A percentile compares a stretch with the other conserved stretches of the same genome.
Evolutionary conservation across 2,888 invertebrate species (phyloP).

Genomic region (Hoplodrina ambigua): DNA sequence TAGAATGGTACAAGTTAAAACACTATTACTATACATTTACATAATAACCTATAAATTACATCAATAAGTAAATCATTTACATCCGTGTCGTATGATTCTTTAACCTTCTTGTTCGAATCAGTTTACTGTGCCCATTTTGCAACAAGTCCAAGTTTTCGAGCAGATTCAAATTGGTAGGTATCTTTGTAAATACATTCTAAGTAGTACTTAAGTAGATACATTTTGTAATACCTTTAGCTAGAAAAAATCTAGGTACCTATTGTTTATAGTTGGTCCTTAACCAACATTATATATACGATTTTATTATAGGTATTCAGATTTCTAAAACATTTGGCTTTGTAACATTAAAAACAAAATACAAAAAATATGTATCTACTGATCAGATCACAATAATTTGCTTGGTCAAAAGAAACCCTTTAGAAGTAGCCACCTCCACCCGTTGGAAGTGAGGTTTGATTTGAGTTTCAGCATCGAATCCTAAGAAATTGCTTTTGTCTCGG

Average conservation of each 20-base stretch:
- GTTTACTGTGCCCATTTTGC: constrained; percentile 16
- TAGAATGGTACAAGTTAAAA: constrained; percentile 23
- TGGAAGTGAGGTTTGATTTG: constrained; percentile 1
- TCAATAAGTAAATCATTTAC: constrained; percentile 16
- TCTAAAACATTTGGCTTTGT: constrained; percentile 42
- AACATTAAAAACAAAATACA: constrained; percentile 35
- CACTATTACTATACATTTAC: constrained; percentile 29
- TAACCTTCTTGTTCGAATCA: constrained; percentile 20
- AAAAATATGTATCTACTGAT: constrained; percentile 26
- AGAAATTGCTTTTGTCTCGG: constrained; percentile 2
- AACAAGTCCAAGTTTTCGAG: constrained; percentile 12
- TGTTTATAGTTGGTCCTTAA: constrained; percentile 8
- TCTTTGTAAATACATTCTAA: constrained; percentile 19
- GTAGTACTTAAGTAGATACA: constrained; percentile 22
- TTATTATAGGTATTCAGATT: constrained; percentile 41
- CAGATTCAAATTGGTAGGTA: constrained; percentile 24
- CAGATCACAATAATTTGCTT: constrained; percentile 49
- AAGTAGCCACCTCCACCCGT: constrained; percentile 15
- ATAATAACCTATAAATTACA: constrained; percentile 25
- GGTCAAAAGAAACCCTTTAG: constrained; percentile 27
- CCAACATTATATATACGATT: constrained; percentile 30
- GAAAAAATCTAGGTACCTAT: constrained; percentile 9
- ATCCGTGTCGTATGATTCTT: constrained; percentile 4
- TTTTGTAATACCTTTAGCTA: constrained; percentile 19
- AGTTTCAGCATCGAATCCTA: constrained; percentile 11